Evolutionary conservation across 1,140 invertebrate genomes (phyloP).

Genomic region (Papilio machaon): DNA sequence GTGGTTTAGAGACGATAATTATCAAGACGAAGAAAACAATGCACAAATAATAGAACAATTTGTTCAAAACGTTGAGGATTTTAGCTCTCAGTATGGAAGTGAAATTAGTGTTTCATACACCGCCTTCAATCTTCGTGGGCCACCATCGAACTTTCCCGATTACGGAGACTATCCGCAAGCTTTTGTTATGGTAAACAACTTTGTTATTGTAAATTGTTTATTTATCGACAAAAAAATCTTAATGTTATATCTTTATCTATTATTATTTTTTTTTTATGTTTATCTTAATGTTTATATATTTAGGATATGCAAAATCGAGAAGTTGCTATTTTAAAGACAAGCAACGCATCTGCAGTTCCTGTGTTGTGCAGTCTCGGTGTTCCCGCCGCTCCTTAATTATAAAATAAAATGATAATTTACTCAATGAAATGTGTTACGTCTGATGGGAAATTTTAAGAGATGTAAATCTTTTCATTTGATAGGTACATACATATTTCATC

Average conservation of each 20-base stretch:
- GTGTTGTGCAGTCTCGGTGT: too few species aligned
- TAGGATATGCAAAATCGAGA: too few species aligned
- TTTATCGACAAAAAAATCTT: not conserved
- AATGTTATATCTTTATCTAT: too few species aligned
- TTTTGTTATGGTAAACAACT: slow-evolving; percentile 89
- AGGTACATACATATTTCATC: not conserved
- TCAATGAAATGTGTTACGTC: too few species aligned
- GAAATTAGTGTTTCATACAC: slow-evolving; percentile 94
- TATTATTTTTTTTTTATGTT: too few species aligned
- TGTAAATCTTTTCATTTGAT: not conserved
- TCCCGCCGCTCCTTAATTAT: too few species aligned
- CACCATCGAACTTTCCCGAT: slow-evolving; percentile 91
- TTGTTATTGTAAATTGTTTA: slow-evolving; percentile 34
- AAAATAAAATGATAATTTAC: too few species aligned
- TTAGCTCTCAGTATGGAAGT: slow-evolving; percentile 95
- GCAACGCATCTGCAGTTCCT: too few species aligned
- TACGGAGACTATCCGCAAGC: slow-evolving; percentile 95
- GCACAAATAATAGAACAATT: slow-evolving; percentile 74
- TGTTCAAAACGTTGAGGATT: slow-evolving; percentile 86
- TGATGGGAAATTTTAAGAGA: not conserved
- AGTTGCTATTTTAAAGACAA: too few species aligned
- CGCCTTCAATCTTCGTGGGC: slow-evolving; percentile 91
- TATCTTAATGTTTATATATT: too few species aligned
- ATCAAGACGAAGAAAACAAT: slow-evolving; percentile 59
- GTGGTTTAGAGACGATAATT: slow-evolving; percentile 65